Percentiles rank a stretch among this genome's conserved stretches.
These are phyloP conservation scores for Lasioglossum leucozonium DNA, from an alignment of 2,888 invertebrate species.

Conservation along the genomic window DNA sequence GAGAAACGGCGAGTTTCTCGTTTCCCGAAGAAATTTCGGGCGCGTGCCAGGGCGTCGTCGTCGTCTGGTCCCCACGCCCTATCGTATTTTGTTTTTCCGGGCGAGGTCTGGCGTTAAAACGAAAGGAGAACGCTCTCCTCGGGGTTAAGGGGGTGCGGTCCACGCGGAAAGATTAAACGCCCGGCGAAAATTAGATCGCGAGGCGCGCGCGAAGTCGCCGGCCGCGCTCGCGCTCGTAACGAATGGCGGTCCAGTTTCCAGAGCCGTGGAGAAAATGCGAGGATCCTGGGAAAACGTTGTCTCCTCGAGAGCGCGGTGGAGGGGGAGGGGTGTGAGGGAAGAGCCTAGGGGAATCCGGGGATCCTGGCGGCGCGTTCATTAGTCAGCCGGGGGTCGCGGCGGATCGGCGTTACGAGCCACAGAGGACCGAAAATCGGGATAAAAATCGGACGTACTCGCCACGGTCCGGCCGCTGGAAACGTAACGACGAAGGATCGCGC, in stretches of 20 bases:
- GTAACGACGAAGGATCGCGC: slow-evolving; percentile 52
- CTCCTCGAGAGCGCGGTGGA: no score
- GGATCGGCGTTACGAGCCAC: neutral
- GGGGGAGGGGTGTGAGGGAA: no score
- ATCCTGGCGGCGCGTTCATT: slow-evolving; percentile 22
- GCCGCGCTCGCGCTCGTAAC: slow-evolving; percentile 54
- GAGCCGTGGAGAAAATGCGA: slow-evolving; percentile 1
- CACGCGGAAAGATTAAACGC: slow-evolving; percentile 79
- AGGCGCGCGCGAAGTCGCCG: slow-evolving; percentile 72
- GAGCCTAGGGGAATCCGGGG: neutral
- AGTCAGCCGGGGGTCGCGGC: neutral
- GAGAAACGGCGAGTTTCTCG: neutral
- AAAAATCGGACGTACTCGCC: slow-evolving; percentile 20
- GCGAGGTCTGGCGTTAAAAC: slow-evolving; percentile 15
- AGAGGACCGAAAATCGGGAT: slow-evolving; percentile 29
- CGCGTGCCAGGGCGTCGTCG: slow-evolving; percentile 69
- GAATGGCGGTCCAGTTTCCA: slow-evolving; percentile 61
- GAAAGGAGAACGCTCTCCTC: neutral
- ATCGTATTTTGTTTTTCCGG: slow-evolving; percentile 24
- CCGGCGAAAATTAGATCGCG: slow-evolving; percentile 81
- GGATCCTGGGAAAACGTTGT: neutral
- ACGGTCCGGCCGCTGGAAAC: neutral
- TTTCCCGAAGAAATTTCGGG: slow-evolving; percentile 66
- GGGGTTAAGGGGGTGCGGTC: neutral
- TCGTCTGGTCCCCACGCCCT: neutral